A percentile compares a stretch with the other conserved stretches of the same genome.
Evolutionary conservation across 2,888 invertebrate genomes (phyloP).

Genomic region (Eudemis profundana): DNA sequence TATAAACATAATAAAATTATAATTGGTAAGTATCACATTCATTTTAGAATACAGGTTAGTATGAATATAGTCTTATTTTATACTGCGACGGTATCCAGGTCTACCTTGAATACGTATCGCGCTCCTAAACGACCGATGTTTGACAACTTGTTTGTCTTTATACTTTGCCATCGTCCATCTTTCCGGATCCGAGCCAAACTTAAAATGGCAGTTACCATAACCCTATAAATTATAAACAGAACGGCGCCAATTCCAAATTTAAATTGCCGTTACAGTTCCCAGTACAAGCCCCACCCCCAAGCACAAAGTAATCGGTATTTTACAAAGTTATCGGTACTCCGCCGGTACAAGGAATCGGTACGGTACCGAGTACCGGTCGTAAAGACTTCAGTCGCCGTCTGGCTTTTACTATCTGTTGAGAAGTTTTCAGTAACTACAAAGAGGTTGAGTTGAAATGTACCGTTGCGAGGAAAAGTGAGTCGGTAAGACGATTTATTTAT

Average conservation of each 20-base stretch:
- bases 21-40: too few relatives aligned
- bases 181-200: not conserved
- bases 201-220: conserved; percentile 17
- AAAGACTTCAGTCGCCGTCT: conserved; percentile 69
- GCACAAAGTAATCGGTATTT: conserved; percentile 48
- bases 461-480: conserved; percentile 37
- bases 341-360: conserved; percentile 65
- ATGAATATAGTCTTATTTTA: too few relatives aligned
- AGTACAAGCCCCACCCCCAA: conserved; percentile 48
- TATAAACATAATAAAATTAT: too few relatives aligned
- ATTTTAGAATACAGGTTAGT: too few relatives aligned
- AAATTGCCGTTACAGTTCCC: conserved; percentile 54
- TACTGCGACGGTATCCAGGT: too few relatives aligned
- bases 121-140: too few relatives aligned
- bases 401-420: conserved; percentile 70
- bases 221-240: conserved; percentile 30
- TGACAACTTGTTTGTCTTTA: too few relatives aligned
- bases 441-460: conserved; percentile 51
- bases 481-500: too few relatives aligned
- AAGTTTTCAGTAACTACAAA: conserved; percentile 67
- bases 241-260: conserved; percentile 66
- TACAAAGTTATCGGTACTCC: conserved; percentile 46
- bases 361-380: conserved; percentile 65
- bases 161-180: too few relatives aligned
- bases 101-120: too few relatives aligned